Evolutionary conservation across 2,113 vertebrate genomes (phyloP).

Genomic region (Brachyhypopomus occidentalis): DNA sequence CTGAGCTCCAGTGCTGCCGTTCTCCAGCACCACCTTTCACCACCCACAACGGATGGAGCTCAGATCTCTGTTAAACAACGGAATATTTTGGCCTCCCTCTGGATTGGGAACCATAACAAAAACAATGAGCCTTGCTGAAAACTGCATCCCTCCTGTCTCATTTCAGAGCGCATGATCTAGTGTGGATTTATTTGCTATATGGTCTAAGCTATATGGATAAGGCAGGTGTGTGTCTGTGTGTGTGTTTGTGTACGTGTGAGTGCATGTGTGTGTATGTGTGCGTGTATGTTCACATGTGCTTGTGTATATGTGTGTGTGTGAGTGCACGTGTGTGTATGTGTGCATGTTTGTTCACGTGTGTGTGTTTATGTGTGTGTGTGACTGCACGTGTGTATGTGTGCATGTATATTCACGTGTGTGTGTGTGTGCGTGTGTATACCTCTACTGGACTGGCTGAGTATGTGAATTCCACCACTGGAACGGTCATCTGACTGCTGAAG

Average conservation of each 20-base stretch:
- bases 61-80: background rate
- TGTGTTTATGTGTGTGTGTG: background rate
- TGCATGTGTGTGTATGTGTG: background rate
- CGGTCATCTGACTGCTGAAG: constrained; percentile 89
- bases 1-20: background rate
- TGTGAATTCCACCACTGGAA: constrained; percentile 82
- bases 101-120: background rate
- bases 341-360: background rate
- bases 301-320: background rate
- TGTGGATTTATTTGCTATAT: background rate
- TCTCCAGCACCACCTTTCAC: background rate
- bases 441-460: constrained; percentile 35
- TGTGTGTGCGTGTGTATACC: constrained; percentile 37
- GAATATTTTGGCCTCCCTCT: background rate
- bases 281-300: no score
- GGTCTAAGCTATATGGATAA: background rate
- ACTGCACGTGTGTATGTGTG: constrained; percentile 21
- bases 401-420: background rate
- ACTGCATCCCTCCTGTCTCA: no score
- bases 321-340: background rate
- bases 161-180: background rate
- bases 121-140: background rate
- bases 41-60: background rate
- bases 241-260: background rate
- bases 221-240: background rate